Percentiles rank a stretch among this genome's conserved stretches.
Evolutionary conservation across 2,113 vertebrate species (phyloP).

Genomic region (Sterrhoptilus dennistouni): DNA sequence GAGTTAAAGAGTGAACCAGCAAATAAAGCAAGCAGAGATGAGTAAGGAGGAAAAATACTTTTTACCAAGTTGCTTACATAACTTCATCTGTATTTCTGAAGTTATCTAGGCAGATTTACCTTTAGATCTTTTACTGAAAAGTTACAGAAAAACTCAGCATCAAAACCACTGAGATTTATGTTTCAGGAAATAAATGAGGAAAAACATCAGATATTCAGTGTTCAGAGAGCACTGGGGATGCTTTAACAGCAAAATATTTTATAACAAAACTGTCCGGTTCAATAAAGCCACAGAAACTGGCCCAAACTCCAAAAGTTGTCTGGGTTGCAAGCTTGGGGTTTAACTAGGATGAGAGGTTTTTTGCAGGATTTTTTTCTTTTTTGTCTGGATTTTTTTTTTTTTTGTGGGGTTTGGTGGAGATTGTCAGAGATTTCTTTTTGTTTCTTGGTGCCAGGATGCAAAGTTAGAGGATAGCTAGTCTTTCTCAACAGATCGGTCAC

Average conservation of each 20-base stretch:
- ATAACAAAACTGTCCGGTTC: neutral
- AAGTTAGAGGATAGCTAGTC: neutral
- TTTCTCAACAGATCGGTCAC: neutral
- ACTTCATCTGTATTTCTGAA: neutral
- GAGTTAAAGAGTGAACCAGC: neutral
- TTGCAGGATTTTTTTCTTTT: no score
- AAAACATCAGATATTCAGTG: neutral
- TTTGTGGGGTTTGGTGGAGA: neutral
- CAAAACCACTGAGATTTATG: neutral
- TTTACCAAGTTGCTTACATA: neutral
- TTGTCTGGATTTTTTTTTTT: no score
- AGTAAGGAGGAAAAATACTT: neutral
- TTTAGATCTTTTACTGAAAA: neutral
- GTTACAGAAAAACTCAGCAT: neutral
- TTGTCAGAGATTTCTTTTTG: neutral
- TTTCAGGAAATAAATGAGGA: neutral
- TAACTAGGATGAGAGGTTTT: accelerated
- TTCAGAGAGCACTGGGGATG: neutral
- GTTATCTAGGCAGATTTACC: neutral
- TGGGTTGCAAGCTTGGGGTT: neutral
- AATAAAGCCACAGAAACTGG: neutral
- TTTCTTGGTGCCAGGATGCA: neutral
- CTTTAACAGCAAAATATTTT: neutral
- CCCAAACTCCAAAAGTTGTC: accelerated
- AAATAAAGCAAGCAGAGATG: neutral